Conservation (phyloP, 2,113 vertebrate species). For the Eurypyga helias region DNA sequence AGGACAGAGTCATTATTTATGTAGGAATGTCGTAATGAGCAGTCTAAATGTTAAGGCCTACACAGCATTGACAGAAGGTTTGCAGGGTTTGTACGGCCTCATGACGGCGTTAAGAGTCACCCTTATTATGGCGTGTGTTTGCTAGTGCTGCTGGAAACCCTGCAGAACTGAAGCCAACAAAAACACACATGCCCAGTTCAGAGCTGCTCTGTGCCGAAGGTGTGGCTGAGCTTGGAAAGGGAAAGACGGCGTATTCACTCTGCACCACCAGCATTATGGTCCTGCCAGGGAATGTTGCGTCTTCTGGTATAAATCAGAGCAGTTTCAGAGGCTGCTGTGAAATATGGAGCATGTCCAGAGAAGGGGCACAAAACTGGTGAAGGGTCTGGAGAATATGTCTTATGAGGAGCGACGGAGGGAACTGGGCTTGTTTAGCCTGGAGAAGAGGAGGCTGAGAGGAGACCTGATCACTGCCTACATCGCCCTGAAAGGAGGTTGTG, state of each 20-base stretch:
- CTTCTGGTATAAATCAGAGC: neutral
- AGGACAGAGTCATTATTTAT: neutral
- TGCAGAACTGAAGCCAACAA: neutral
- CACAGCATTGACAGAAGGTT: neutral
- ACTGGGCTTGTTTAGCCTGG: no score
- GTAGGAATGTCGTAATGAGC: neutral
- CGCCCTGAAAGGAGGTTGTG: no score
- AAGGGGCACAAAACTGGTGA: no score
- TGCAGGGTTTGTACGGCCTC: neutral
- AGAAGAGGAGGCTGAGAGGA: no score
- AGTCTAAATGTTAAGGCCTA: neutral
- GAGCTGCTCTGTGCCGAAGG: neutral
- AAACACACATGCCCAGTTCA: neutral
- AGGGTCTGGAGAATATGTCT: no score
- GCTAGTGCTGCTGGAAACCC: neutral
- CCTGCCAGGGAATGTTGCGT: neutral
- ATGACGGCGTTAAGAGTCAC: neutral
- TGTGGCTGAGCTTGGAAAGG: neutral
- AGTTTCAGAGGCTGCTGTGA: neutral
- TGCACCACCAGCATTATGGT: neutral
- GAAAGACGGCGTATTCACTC: neutral
- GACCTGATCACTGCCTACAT: no score
- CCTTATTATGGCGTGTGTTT: neutral
- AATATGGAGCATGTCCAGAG: no score
- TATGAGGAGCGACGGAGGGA: no score